Evolutionary conservation across 2,888 invertebrate genomes (phyloP).

Genomic region (Papilio protenor): DNA sequence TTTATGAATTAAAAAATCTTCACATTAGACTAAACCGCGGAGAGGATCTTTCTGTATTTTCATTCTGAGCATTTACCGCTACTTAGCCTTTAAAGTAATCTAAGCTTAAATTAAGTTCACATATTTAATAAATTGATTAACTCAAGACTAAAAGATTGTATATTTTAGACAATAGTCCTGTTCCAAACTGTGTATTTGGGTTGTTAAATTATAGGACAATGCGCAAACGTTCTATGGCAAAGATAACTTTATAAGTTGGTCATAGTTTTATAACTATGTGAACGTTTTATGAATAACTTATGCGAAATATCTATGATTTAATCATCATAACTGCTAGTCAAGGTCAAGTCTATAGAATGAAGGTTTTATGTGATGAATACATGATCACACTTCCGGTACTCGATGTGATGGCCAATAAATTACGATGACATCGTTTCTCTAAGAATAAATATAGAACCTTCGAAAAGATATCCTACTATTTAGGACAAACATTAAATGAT

Average conservation of each 20-base stretch:
- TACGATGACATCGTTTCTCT: slow-evolving; percentile 44
- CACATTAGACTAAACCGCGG: no score
- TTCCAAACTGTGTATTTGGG: not conserved
- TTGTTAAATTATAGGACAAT: slow-evolving; percentile 23
- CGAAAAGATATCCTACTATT: not conserved
- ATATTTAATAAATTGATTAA: no score
- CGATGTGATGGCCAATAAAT: slow-evolving; percentile 29
- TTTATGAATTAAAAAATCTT: not conserved
- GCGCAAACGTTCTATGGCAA: slow-evolving; percentile 24
- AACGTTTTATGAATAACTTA: slow-evolving; percentile 60
- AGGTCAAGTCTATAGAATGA: slow-evolving; percentile 51
- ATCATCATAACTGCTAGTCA: slow-evolving; percentile 55
- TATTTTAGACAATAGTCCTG: no score
- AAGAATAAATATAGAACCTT: slow-evolving; percentile 40
- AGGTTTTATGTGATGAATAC: slow-evolving; percentile 52
- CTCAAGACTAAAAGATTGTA: no score
- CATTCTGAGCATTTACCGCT: not conserved
- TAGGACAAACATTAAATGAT: not conserved
- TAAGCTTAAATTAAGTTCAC: not conserved
- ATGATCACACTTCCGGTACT: slow-evolving; percentile 61
- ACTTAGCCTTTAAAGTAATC: not conserved
- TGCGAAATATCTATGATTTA: slow-evolving; percentile 56
- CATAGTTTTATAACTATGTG: slow-evolving; percentile 50
- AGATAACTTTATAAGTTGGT: slow-evolving; percentile 36
- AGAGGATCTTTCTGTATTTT: no score